These are phyloP conservation scores for Syngnathus typhle DNA, from an alignment of 2,113 vertebrate species.

Conservation along the genomic window DNA sequence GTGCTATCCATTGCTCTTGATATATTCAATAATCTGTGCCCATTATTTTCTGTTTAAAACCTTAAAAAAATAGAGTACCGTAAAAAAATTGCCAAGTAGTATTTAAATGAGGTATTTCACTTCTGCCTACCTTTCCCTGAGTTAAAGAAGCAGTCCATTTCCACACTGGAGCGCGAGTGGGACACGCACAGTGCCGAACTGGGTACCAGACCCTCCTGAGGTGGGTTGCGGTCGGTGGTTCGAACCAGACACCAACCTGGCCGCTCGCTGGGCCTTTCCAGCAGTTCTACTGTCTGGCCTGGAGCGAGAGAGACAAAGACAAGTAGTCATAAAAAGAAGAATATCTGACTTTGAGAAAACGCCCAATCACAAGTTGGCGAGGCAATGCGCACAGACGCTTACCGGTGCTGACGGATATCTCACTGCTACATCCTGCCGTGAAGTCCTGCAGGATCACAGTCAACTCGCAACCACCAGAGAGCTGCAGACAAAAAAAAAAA, in stretches of 20 bases:
- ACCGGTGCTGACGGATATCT: constrained; percentile 64
- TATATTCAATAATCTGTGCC: too few relatives aligned
- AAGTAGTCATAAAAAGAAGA: neutral
- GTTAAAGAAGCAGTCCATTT: constrained; percentile 97
- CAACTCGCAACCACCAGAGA: constrained; percentile 94
- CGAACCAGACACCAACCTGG: constrained; percentile 93
- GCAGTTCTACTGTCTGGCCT: constrained; percentile 90
- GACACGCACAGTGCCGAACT: constrained; percentile 88
- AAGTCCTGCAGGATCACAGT: constrained; percentile 96
- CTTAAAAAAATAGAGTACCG: too few relatives aligned
- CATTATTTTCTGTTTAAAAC: too few relatives aligned
- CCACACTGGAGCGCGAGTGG: constrained; percentile 92
- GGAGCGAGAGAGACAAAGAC: neutral
- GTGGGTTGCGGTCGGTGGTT: constrained; percentile 84
- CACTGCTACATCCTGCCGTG: constrained; percentile 73
- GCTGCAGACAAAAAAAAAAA: constrained; percentile 57
- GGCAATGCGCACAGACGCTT: neutral
- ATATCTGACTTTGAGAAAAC: neutral
- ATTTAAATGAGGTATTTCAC: too few relatives aligned
- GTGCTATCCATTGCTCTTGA: too few relatives aligned
- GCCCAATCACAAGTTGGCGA: neutral
- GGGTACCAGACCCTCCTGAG: constrained; percentile 91
- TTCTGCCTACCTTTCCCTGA: constrained; percentile 86
- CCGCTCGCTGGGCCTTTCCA: constrained; percentile 87
- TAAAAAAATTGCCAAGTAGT: too few relatives aligned